Evolutionary conservation across 2,888 invertebrate genomes (phyloP).

Genomic region (Rosalia funebris): DNA sequence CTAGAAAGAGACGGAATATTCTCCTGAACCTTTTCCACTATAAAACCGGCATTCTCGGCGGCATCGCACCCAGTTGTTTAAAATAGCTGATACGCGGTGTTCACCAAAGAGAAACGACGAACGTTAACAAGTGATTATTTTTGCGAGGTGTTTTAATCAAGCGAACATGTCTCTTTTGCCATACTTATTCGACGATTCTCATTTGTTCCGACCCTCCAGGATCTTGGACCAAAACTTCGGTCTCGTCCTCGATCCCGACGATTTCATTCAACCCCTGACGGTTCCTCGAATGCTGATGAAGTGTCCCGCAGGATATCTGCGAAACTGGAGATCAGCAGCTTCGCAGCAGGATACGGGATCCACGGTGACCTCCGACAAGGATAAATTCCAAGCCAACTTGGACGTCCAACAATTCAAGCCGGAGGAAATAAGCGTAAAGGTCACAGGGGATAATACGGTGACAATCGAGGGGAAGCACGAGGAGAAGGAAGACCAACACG

Average conservation of each 20-base stretch:
- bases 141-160: too few species aligned
- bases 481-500: slow-evolving; percentile 78
- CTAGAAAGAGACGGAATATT: too few species aligned
- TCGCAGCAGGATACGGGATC: slow-evolving; percentile 35
- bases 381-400: slow-evolving; percentile 24
- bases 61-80: too few species aligned
- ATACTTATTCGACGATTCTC: slow-evolving; percentile 10
- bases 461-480: slow-evolving; percentile 83
- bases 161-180: slow-evolving; percentile 23
- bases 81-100: too few species aligned
- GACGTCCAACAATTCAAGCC: slow-evolving; percentile 25
- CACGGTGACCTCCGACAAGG: slow-evolving; percentile 22
- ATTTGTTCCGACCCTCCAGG: slow-evolving; percentile 17
- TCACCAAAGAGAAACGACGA: too few species aligned
- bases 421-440: slow-evolving; percentile 22
- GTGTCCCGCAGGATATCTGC: slow-evolving; percentile 30
- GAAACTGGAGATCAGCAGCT: slow-evolving; percentile 32
- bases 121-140: too few species aligned
- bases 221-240: slow-evolving; percentile 28
- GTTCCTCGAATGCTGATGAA: slow-evolving; percentile 13
- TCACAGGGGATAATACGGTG: slow-evolving; percentile 68
- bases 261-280: slow-evolving; percentile 14
- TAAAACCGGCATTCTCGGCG: too few species aligned
- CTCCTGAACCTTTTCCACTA: too few species aligned
- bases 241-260: slow-evolving; percentile 13